Base-by-base conservation (phyloP, 2,888 invertebrate species). In the Tortricodes alternella region DNA sequence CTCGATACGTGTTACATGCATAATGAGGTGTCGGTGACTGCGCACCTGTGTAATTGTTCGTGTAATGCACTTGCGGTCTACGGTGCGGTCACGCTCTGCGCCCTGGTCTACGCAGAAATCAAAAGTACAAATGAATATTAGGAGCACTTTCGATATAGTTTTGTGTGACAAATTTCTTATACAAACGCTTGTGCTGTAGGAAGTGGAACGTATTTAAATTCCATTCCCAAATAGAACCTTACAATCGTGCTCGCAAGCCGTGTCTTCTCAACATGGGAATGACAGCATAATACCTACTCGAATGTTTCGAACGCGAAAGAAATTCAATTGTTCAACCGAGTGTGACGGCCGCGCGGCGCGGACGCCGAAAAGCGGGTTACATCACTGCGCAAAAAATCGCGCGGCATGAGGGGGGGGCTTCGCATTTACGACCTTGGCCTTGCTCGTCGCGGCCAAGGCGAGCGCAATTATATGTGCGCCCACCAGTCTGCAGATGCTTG, bases 391-490 rank as follows among this genome's bases (percentile, higher is more conserved):
- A 88, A 89, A 89, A 89, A 86, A 82, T 74, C 76, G 78, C 80
- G 82, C 44, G 37, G 61, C 49, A 53, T 43, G 63, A 59, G 53
- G 62, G 53, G 49, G 48, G 60, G 62, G 41, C 65, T 29, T n/a
- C 59, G 74, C 66, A 68, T 64, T 68, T 61, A 65, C 79, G 85
- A 78, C 89, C 88, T 88, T 89, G 88, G 89, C 88, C 88, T 89
- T 88, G 89, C 84, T 78, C 87, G 81, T 79, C 77, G 80, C 83
- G 85, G 86, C 84, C 88, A 85, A 86, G 88, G 88, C 85, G 86
- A 85, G 79, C 80, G 80, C 83, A 82, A 84, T 85, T 87, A 86
- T 79, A 83, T 80, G 78, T 84, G 86, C 88, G 88, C 84, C 87
- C 84, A 83, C 83, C 74, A 76, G 86, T 86, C 88, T 85, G 67